Evolutionary conservation across 1,140 invertebrate species (phyloP), one percentile per base, ranked within the genome.

Genomic region (Cyclargus thomasi): DNA sequence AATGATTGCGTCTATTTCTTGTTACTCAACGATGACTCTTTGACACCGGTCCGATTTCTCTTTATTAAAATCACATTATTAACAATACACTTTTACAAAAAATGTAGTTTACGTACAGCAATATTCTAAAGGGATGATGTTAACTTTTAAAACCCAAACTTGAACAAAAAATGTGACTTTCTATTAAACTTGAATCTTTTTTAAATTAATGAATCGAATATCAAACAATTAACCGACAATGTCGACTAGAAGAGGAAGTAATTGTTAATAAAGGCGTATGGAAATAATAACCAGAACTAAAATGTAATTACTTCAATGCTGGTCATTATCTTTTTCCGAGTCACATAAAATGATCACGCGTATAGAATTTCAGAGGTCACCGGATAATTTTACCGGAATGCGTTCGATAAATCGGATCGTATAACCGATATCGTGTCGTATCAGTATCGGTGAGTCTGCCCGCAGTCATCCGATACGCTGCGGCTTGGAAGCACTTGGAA

Each of bases 401-500:
- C 20, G 22, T 65, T 29, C 64, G 53, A 59, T 59, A 59, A 59
- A 66, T 66, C 53, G 65, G 57, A 57, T 66, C 65, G 57, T 29
- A 53, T 66, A 66, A 66, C 57, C 53, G 65, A 66, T 66, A 66
- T 29, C 29, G 29, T 8, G 8, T 29, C 29, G 29, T 29, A 29
- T 29, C 53, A 17, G 22, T 57, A 66, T 66, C 53, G 65, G 55
- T 17, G 23, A 66, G 55, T 35, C 55, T 66, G 53, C 57, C 65
- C 65, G 65, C 65, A 66, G 65, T 66, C 57, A 57, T 35, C 55
- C 65, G 65, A 66, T 66, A 66, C 53, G 57, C 29, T 59, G 65
- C 29, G 65, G 65, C 65, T 66, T 53, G 20, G 65, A 66, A 66
- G 65, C 65, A 66, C 65, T 66, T 66, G 53, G 57, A 66, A 57